phyloP scores from a whole-genome alignment of 2,888 invertebrate genomes.

The Mythimna ferrago region DNA sequence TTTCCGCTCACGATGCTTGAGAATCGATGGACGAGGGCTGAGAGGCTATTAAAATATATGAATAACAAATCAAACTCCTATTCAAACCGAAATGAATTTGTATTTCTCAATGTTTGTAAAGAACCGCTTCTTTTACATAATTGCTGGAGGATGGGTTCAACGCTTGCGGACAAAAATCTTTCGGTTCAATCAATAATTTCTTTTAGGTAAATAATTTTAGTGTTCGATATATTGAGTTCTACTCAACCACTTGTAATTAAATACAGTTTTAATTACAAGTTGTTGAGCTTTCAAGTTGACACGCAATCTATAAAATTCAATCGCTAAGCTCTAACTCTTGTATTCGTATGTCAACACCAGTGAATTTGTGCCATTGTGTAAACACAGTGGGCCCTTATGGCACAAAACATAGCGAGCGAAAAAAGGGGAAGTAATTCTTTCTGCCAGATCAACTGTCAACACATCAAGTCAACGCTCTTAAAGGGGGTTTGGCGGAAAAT shows the following conservation, averaged over 20 bases:
- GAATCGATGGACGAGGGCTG: constrained; percentile 19
- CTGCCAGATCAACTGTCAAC: constrained; percentile 49
- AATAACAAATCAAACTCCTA: constrained; percentile 52
- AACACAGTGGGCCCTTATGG: constrained; percentile 14
- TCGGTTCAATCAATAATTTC: constrained; percentile 29
- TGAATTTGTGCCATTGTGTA: background rate
- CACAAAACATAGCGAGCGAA: constrained; percentile 26
- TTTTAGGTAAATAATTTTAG: background rate
- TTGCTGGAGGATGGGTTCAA: constrained; percentile 22
- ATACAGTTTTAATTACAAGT: too few relatives aligned
- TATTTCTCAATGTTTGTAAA: constrained; percentile 33
- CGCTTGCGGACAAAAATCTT: constrained; percentile 3
- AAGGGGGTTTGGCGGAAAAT: constrained; percentile 32
- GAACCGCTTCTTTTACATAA: constrained; percentile 38
- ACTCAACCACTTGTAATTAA: background rate
- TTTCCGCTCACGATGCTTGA: constrained; percentile 20
- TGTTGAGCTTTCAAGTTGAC: too few relatives aligned
- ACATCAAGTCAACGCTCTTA: constrained; percentile 42
- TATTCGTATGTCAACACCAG: background rate
- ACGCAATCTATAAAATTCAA: background rate
- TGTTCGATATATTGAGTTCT: background rate
- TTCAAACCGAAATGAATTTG: constrained; percentile 34
- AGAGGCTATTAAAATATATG: constrained; percentile 53
- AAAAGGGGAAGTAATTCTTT: constrained; percentile 40
- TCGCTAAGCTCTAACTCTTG: background rate